These are phyloP conservation scores for Eulimnadia texana DNA, from an alignment of 1,140 invertebrate species.

Conservation along the genomic window DNA sequence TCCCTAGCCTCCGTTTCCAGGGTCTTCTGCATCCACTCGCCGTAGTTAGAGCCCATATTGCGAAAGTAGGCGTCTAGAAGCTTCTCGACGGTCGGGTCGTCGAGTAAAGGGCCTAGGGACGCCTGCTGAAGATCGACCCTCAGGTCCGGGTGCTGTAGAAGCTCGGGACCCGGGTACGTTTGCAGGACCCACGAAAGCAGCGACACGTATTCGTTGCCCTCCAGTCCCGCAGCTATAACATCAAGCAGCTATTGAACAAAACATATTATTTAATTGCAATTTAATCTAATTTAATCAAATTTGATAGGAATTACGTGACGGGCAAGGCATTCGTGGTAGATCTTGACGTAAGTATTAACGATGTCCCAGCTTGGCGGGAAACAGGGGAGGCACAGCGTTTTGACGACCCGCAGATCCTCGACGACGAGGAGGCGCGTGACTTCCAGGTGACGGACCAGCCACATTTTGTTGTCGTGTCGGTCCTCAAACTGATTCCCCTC, in stretches of 20 bases:
- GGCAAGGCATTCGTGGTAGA: slow-evolving; percentile 84
- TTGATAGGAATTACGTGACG: slow-evolving; percentile 49
- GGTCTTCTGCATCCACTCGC: slow-evolving; percentile 92
- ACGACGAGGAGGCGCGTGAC: slow-evolving; percentile 73
- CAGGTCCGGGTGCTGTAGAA: slow-evolving; percentile 77
- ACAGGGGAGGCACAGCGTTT: slow-evolving; percentile 80
- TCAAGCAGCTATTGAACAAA: not conserved
- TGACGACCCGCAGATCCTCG: slow-evolving; percentile 83
- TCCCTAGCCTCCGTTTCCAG: slow-evolving; percentile 77
- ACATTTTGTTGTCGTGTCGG: slow-evolving; percentile 80
- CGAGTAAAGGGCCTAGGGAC: slow-evolving; percentile 53
- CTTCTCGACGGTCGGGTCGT: slow-evolving; percentile 52
- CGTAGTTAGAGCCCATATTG: slow-evolving; percentile 83
- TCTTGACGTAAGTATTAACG: slow-evolving; percentile 71
- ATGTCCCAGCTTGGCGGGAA: slow-evolving; percentile 95
- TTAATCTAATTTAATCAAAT: too few species aligned
- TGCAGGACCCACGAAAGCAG: slow-evolving; percentile 82
- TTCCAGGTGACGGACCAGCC: slow-evolving; percentile 64
- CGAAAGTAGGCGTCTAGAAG: slow-evolving; percentile 43
- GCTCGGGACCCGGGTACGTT: slow-evolving; percentile 63
- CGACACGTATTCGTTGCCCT: slow-evolving; percentile 94
- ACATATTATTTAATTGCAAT: not conserved
- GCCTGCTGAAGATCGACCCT: slow-evolving; percentile 53
- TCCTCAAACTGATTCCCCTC: slow-evolving; percentile 87
- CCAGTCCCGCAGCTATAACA: slow-evolving; percentile 45